Base-by-base conservation (phyloP, 2,888 invertebrate species). In the Bugulina stolonifera region DNA sequence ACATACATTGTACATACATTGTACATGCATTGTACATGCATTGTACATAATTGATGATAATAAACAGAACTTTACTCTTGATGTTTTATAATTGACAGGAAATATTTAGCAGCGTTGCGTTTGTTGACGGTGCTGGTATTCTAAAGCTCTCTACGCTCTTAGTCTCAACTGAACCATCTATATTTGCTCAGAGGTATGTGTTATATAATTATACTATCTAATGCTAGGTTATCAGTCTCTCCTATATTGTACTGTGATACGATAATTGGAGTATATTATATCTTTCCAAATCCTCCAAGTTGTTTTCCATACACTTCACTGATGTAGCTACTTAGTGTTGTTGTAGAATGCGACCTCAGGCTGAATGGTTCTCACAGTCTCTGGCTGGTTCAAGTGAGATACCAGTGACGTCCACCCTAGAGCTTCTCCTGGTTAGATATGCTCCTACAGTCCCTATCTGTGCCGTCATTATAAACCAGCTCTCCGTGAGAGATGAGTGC, bases 401-500 rank as follows among this genome's bases (percentile, higher is more conserved):
- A 14, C 64, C 64, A 27, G 32, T 64, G 2, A 27, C 27, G 2
- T 32, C 64, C 2, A 64, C 29, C 27, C 29, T n/a, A 32, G 64
- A 64, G 3, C 64, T 64, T 5, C 64, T 64, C 5, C n/a, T 64
- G 64, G 34, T 64, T 25, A 27, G 64, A 64, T 64, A 64, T 27
- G 64, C 64, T 27, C 64, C 64, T 2, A 64, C 64, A 27, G 5
- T 64, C 64, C 64, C 64, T 32, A 32, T 64, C 27, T 64, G 64
- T 34, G 64, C 64, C 14, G 64, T 64, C 29, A 32, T 64, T 32
- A 64, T 64, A 14, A 64, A 64, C 64, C 64, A 64, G 64, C 32
- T 64, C 32, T 64, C 64, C n/a, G 64, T 64, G 29, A 64, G 64
- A 64, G 32, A 64, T 34, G 27, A 32, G 64, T 64, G 64, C 32